A percentile compares a stretch with the other conserved stretches of the same genome.
Evolutionary conservation across 2,888 invertebrate genomes (phyloP).

Genomic region (Mongoloraphidia duomilia): DNA sequence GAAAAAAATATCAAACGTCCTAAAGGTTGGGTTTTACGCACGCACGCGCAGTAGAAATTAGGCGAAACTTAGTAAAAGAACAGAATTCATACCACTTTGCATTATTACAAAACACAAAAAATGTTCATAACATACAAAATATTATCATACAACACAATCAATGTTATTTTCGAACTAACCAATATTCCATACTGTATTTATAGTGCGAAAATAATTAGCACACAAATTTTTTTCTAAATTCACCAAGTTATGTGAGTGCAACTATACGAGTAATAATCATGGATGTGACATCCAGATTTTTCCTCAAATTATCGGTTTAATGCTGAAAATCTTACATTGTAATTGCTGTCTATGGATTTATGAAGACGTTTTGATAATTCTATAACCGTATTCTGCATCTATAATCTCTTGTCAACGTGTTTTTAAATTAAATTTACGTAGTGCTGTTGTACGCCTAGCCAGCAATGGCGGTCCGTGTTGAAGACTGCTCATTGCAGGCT

Average conservation of each 20-base stretch:
- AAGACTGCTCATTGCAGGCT: constrained; percentile 8
- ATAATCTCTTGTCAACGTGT: constrained; percentile 30
- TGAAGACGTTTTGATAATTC: constrained; percentile 93
- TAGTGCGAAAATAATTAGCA: background rate
- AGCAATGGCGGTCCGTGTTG: constrained; percentile 6
- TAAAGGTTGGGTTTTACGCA: constrained; percentile 10
- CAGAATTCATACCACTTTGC: too few relatives aligned
- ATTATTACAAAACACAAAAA: background rate
- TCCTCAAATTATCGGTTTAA: constrained; percentile 26
- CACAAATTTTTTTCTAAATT: background rate
- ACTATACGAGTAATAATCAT: constrained; percentile 21
- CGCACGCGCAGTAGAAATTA: constrained; percentile 9
- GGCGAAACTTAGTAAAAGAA: background rate
- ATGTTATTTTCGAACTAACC: too few relatives aligned
- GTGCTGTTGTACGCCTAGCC: constrained; percentile 6
- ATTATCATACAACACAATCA: too few relatives aligned
- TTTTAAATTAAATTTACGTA: constrained; percentile 5
- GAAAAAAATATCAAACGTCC: background rate
- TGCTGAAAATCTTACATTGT: constrained; percentile 74
- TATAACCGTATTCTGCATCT: constrained; percentile 71
- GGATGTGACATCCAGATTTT: constrained; percentile 33
- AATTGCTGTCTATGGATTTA: constrained; percentile 91
- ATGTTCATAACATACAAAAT: background rate
- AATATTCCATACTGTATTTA: too few relatives aligned
- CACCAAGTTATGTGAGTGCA: background rate